phyloP scores from a whole-genome alignment of 2,113 vertebrate species.

The Nothoprocta pentlandii region DNA sequence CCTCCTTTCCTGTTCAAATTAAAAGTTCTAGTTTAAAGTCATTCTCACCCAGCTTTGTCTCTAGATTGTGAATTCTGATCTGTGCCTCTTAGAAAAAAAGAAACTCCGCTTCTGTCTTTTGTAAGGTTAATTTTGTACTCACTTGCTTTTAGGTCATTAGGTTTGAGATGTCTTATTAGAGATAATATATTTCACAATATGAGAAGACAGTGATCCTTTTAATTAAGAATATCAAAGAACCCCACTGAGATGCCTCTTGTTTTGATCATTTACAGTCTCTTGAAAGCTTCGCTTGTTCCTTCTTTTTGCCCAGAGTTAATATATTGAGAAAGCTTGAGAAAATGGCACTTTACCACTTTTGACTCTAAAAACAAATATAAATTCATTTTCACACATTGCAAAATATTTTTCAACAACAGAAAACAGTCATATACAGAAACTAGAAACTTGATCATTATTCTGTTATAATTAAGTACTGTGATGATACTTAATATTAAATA shows the following conservation, averaged over 20 bases:
- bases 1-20: background rate
- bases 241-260: background rate
- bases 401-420: background rate
- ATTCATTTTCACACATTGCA: background rate
- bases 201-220: background rate
- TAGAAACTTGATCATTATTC: background rate
- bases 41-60: background rate
- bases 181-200: background rate
- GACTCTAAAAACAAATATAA: background rate
- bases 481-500: background rate
- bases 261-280: background rate
- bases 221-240: constrained; percentile 16
- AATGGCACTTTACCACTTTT: background rate
- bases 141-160: background rate
- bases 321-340: background rate
- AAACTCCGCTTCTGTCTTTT: background rate
- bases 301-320: background rate
- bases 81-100: background rate
- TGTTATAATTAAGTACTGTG: background rate
- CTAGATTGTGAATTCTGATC: background rate
- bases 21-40: background rate
- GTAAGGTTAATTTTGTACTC: background rate
- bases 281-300: background rate
- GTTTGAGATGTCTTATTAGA: background rate
- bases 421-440: background rate